Conservation (phyloP, 2,888 invertebrate genomes). For the Lepidocyrtinus sp. region DNA sequence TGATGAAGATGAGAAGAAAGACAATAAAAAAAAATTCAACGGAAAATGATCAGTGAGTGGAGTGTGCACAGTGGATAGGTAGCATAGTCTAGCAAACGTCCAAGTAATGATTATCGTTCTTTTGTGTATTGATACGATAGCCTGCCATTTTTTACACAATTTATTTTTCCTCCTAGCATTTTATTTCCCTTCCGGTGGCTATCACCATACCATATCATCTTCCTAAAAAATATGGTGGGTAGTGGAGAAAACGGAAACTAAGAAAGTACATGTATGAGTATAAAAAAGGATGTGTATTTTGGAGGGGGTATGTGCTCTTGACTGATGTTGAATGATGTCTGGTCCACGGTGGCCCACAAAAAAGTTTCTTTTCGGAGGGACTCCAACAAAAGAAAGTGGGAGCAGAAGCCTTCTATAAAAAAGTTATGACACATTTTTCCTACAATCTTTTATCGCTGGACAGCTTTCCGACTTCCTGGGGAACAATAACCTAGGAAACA, state of each 20-base stretch:
- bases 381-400: slow-evolving; percentile 2
- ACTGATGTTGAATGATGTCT: slow-evolving; percentile 57
- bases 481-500: slow-evolving; percentile 54
- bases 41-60: not conserved
- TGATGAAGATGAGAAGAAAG: slow-evolving; percentile 2
- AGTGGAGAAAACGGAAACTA: too few relatives aligned
- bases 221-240: too few relatives aligned
- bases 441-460: slow-evolving; percentile 37
- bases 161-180: not conserved
- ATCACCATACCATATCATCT: too few relatives aligned
- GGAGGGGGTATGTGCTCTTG: too few relatives aligned
- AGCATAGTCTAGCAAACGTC: too few relatives aligned
- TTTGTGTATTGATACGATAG: not conserved
- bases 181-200: slow-evolving; percentile 8
- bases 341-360: slow-evolving; percentile 57
- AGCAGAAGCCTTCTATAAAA: slow-evolving; percentile 26
- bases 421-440: slow-evolving; percentile 42
- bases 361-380: slow-evolving; percentile 31
- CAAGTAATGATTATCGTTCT: slow-evolving; percentile 1
- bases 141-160: too few relatives aligned
- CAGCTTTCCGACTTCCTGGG: slow-evolving; percentile 48
- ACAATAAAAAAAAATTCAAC: not conserved
- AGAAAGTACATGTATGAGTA: too few relatives aligned
- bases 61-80: too few relatives aligned
- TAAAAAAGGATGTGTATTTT: too few relatives aligned